Evolutionary conservation across 2,888 invertebrate genomes (phyloP), one percentile per base, ranked within the genome.

Genomic region (Muschampia plurimacula): DNA sequence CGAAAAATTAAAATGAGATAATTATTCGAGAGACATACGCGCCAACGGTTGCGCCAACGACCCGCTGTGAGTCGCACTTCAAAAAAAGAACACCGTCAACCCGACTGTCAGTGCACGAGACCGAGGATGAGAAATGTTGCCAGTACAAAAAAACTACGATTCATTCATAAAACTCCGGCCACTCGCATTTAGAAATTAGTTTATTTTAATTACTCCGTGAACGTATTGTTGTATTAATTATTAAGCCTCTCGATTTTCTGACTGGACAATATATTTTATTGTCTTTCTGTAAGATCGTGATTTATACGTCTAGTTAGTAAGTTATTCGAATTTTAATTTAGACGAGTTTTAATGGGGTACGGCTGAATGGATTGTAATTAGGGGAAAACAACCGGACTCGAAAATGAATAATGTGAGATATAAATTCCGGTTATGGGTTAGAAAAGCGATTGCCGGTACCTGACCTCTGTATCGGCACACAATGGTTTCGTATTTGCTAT

Each of bases 301-400:
- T 94, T 94, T 94, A 94, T 93, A 90, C 78, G 81, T 90, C 93
- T 93, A 94, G 93, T 94, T 94, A 93, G 93, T 93, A 93, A 93
- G 92, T 94, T 93, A 93, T 93, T 93, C 83, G 89, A 91, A 87
- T 93, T 94, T 94, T 93, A 93, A 93, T 94, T 94, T 94, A 90
- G 91, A 90, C 89, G 89, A 88, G 89, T 89, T 93, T 93, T 93
- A 94, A 94, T 93, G 92, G 93, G 90, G 83, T 89, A 84, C 87
- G 88, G 80, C 84, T 94, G 94, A 94, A 94, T 94, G 93, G 91
- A 82, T 93, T 93, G 90, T 94, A 93, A 94, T 94, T 93, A 93
- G 90, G 87, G 89, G 89, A 92, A 93, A 93, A 93, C 92, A 92
- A 91, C 87, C 87, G 86, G 84, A 85, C 82, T 77, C 85, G 79